Percentiles rank a stretch among this genome's conserved stretches.
These are phyloP conservation scores for Lacerta bilineata DNA, from an alignment of 2,797 vertebrate genomes.

Conservation along the genomic window DNA sequence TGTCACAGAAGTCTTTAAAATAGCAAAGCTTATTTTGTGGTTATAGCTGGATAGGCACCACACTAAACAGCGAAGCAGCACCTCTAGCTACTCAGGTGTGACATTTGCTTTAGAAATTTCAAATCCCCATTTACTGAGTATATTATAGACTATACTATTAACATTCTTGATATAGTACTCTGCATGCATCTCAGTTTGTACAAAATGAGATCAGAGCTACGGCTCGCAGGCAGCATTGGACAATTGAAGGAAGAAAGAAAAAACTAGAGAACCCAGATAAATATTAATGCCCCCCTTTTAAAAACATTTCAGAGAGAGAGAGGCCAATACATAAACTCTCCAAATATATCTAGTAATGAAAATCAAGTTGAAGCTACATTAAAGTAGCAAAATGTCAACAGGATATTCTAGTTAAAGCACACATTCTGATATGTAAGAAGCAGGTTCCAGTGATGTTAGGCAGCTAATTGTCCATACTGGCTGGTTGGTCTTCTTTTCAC, in stretches of 20 bases:
- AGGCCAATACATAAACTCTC: not conserved
- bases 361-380: not conserved
- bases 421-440: not conserved
- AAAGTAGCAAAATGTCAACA: not conserved
- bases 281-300: slow-evolving; percentile 14
- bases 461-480: not conserved
- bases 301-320: not conserved
- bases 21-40: slow-evolving; percentile 4
- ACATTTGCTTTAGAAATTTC: not conserved
- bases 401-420: not conserved
- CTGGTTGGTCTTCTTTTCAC: not conserved
- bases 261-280: not conserved
- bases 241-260: not conserved
- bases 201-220: not conserved
- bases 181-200: not conserved
- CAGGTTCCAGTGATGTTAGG: too few relatives aligned
- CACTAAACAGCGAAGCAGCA: not conserved
- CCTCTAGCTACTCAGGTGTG: not conserved
- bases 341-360: not conserved
- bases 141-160: not conserved
- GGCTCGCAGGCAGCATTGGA: not conserved
- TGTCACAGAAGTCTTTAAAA: slow-evolving; percentile 7
- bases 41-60: not conserved
- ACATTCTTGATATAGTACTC: not conserved
- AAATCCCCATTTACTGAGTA: not conserved